Evolutionary conservation across 2,113 vertebrate species (phyloP), one percentile per base, ranked within the genome.

Genomic region (Gadus macrocephalus): DNA sequence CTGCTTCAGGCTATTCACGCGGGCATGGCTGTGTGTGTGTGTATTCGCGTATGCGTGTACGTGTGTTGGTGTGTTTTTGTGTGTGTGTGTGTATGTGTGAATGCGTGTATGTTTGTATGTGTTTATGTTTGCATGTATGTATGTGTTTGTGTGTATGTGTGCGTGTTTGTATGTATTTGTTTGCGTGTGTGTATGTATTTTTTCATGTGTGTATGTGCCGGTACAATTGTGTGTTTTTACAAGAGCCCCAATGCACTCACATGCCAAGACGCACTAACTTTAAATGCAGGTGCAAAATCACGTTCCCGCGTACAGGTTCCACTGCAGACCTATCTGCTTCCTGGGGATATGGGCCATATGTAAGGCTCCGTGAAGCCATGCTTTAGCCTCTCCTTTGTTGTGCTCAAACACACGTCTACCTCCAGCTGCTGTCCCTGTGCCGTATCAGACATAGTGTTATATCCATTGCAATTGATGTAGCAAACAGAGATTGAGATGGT

Each of bases 1-100:
- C 42, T 67, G 66, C 69, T 76, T 69, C 72, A 63, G 42, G 42
- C 42, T 49, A 49, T 49, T 14, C 79, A 82, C 75, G 64, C 79
- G 72, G 69, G 75, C 70, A 82, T 59, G 31, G 49, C 0, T 58
- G 72, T 28, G 62, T 31, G 73, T 28, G 63, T 63, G 59, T 62
- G 25, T 66, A 69, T 38, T 68, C 15, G 70, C 28, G 58, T 20
- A 35, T 27, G 35, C 14, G 4, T 70, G 17, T 70, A 31, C 17
- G n/a, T 58, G 65, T 49, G 53, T 22, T 19, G 66, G 49, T 67
- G 11, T 69, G 20, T 53, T 14, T 61, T 16, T 70, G 22, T 70
- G 28, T 68, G 38, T 66, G 60, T 49, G 69, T 71, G 25, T 25
- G 25, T 25, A 2, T 25, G 25, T 25, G 1, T 25, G 25, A 2